phyloP scores from a whole-genome alignment of 2,113 vertebrate genomes.

The Heteronetta atricapilla region DNA sequence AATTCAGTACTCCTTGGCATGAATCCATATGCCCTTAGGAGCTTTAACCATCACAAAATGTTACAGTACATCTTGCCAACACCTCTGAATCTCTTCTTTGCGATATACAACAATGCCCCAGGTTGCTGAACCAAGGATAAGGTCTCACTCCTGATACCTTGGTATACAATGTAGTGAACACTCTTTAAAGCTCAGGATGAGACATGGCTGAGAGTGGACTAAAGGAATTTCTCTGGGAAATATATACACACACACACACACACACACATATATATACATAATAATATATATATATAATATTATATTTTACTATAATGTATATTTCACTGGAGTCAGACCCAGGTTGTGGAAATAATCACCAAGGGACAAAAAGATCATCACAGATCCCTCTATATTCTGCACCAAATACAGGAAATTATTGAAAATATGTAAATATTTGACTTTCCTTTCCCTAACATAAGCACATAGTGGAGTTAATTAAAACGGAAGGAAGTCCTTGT shows the following conservation, averaged over 20 bases:
- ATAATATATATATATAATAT: too few relatives aligned
- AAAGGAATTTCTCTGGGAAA: neutral
- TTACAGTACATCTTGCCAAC: neutral
- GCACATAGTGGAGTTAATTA: neutral
- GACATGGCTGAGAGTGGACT: neutral
- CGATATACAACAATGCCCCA: neutral
- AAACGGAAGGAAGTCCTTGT: neutral
- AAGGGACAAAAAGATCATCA: neutral
- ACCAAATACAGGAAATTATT: neutral
- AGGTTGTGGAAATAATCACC: neutral
- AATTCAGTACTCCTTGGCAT: neutral
- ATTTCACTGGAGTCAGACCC: neutral
- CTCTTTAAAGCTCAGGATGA: neutral
- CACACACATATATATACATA: too few relatives aligned
- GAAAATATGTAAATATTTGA: neutral
- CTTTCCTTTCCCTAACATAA: neutral
- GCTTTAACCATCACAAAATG: neutral
- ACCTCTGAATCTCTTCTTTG: neutral
- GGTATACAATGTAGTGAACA: accelerated
- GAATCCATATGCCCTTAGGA: neutral
- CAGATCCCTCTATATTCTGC: neutral
- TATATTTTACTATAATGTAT: too few relatives aligned
- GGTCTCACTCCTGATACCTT: neutral
- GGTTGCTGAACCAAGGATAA: neutral
- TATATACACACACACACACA: too few relatives aligned